These are phyloP conservation scores for Sebastes glaucus DNA, from an alignment of 2,797 vertebrate species.

Conservation along the genomic window DNA sequence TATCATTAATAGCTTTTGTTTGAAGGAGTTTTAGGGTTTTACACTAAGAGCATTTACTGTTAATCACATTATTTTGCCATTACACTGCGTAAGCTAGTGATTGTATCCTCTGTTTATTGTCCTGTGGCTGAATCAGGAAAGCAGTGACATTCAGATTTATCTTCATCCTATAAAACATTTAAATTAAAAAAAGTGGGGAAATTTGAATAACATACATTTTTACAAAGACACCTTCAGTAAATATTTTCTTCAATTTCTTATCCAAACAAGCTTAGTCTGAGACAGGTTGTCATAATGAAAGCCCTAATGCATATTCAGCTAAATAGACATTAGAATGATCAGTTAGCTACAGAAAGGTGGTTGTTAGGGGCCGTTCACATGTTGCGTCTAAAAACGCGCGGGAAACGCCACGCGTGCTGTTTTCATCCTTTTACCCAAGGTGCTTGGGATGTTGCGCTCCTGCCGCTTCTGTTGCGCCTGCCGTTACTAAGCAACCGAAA, in stretches of 20 bases:
- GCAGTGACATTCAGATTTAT: not conserved
- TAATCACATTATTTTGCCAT: not conserved
- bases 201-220: not conserved
- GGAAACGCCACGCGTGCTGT: no score
- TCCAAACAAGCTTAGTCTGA: not conserved
- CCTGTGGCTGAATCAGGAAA: not conserved
- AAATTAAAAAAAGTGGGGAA: no score
- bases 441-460: no score
- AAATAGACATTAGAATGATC: not conserved
- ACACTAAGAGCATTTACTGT: not conserved
- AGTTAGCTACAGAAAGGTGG: not conserved
- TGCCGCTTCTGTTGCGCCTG: no score
- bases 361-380: rapidly evolving
- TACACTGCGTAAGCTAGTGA: not conserved
- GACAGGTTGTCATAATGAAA: not conserved
- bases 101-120: not conserved
- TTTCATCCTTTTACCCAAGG: no score
- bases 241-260: not conserved
- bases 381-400: no score
- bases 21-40: not conserved
- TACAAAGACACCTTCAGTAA: not conserved
- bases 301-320: not conserved
- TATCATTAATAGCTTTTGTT: not conserved
- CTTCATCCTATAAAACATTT: not conserved
- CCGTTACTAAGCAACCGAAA: no score